Percentiles rank a stretch among this genome's conserved stretches.
phyloP scores from a whole-genome alignment of 2,797 vertebrate genomes.

The Botia almorhae region DNA sequence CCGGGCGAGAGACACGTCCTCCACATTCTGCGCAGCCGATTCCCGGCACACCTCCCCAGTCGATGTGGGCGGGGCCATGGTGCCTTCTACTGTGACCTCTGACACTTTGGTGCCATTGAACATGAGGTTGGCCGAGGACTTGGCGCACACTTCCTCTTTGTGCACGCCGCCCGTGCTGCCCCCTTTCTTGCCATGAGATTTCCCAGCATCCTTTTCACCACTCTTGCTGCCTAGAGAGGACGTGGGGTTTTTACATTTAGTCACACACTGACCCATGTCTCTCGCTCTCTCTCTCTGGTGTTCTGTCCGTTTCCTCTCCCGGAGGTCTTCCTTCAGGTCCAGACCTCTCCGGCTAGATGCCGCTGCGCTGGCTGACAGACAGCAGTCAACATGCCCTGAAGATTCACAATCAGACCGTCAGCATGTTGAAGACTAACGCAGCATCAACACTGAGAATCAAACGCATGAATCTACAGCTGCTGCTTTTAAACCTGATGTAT shows the following conservation, averaged over 20 bases:
- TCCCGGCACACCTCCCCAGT: constrained; percentile 82
- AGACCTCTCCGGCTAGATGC: constrained; percentile 80
- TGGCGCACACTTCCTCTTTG: constrained; percentile 87
- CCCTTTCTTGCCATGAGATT: constrained; percentile 88
- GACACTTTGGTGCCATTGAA: constrained; percentile 93
- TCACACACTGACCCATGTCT: constrained; percentile 99
- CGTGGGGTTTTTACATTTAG: constrained; percentile 98
- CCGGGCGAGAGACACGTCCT: constrained; percentile 85
- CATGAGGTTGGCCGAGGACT: constrained; percentile 86
- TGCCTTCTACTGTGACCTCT: constrained; percentile 83
- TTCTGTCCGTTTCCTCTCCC: constrained; percentile 60
- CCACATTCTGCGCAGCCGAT: constrained; percentile 74
- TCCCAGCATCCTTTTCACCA: constrained; percentile 92
- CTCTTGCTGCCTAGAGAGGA: constrained; percentile 99
- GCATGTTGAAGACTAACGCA: neutral
- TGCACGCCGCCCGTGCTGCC: constrained; percentile 75
- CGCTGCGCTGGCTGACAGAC: constrained; percentile 76
- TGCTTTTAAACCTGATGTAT: too few relatives aligned
- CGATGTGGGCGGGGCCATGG: constrained; percentile 71
- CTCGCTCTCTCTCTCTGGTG: constrained; percentile 63
- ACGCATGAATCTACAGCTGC: neutral
- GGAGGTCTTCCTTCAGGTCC: constrained; percentile 73
- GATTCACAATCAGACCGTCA: neutral
- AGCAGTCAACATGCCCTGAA: constrained; percentile 55
- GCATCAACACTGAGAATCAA: neutral